A percentile compares a stretch with the other conserved stretches of the same genome.
Evolutionary conservation across 2,797 vertebrate species (phyloP).

Genomic region (Rhodeus uyekii): DNA sequence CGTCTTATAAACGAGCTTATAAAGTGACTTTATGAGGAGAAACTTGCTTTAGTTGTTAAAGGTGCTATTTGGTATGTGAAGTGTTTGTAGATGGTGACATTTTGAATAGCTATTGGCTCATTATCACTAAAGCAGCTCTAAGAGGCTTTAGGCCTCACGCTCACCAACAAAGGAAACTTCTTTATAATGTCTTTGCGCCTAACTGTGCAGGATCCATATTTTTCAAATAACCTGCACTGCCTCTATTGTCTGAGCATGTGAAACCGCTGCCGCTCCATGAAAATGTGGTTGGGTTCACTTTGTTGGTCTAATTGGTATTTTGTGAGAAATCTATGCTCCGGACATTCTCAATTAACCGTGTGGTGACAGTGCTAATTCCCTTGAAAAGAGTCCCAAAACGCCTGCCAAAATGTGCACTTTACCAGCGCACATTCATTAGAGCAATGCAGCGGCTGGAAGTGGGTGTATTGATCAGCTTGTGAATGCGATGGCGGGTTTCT

Average conservation of each 20-base stretch:
- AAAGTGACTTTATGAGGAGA: background rate
- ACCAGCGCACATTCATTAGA: slow-evolving; percentile 64
- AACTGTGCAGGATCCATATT: background rate
- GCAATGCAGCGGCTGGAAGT: slow-evolving; percentile 51
- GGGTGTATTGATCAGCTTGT: slow-evolving; percentile 61
- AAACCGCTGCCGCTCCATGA: background rate
- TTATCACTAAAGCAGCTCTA: background rate
- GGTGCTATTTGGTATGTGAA: too few species aligned
- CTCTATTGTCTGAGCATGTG: background rate
- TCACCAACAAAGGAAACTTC: background rate
- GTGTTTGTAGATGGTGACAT: too few species aligned
- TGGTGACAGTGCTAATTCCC: slow-evolving; percentile 69
- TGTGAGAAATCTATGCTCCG: slow-evolving; percentile 63
- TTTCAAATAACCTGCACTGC: background rate
- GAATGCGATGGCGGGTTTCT: slow-evolving; percentile 60
- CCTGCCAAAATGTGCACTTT: slow-evolving; percentile 67
- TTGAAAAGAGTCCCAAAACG: slow-evolving; percentile 67
- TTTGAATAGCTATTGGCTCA: too few species aligned
- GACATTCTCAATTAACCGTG: slow-evolving; percentile 62
- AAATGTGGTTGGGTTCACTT: slow-evolving; percentile 46
- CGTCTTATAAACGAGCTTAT: too few species aligned
- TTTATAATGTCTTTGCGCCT: background rate
- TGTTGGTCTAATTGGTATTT: slow-evolving; percentile 62
- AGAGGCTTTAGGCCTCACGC: background rate
- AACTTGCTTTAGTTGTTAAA: background rate